A percentile compares a stretch with the other conserved stretches of the same genome.
These are phyloP conservation scores for Nycteola revayana DNA, from an alignment of 2,888 invertebrate species.

Conservation along the genomic window DNA sequence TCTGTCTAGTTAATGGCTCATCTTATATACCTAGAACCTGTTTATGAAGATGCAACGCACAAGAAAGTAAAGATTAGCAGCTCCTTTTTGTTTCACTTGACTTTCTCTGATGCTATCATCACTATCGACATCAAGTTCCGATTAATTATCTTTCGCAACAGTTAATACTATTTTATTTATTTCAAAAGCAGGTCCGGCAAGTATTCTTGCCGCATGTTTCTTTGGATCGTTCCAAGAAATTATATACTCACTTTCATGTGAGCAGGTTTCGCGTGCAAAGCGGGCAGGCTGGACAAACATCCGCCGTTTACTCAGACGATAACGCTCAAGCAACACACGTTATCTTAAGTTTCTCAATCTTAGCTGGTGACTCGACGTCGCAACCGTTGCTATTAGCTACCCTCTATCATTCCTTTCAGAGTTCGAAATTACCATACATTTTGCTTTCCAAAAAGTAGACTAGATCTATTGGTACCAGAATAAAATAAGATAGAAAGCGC, in stretches of 20 bases:
- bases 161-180: too few species aligned
- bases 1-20: too few species aligned
- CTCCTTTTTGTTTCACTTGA: too few species aligned
- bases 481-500: conserved; percentile 16
- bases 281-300: conserved; percentile 58
- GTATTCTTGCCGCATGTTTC: too few species aligned
- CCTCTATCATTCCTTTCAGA: conserved; percentile 24
- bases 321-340: conserved; percentile 46
- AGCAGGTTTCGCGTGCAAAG: conserved; percentile 29
- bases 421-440: conserved; percentile 9
- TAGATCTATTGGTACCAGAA: conserved; percentile 3
- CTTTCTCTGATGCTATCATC: too few species aligned
- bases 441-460: conserved; percentile 7
- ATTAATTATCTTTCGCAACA: too few species aligned
- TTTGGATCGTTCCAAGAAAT: not conserved
- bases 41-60: too few species aligned
- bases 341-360: conserved; percentile 51
- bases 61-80: too few species aligned
- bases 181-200: too few species aligned
- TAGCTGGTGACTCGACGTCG: conserved; percentile 30
- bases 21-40: too few species aligned
- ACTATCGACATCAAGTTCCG: too few species aligned
- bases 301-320: conserved; percentile 59
- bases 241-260: conserved; percentile 12
- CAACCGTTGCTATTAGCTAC: conserved; percentile 20